Evolutionary conservation across 2,888 invertebrate genomes (phyloP).

Genomic region (Acleris emargana): DNA sequence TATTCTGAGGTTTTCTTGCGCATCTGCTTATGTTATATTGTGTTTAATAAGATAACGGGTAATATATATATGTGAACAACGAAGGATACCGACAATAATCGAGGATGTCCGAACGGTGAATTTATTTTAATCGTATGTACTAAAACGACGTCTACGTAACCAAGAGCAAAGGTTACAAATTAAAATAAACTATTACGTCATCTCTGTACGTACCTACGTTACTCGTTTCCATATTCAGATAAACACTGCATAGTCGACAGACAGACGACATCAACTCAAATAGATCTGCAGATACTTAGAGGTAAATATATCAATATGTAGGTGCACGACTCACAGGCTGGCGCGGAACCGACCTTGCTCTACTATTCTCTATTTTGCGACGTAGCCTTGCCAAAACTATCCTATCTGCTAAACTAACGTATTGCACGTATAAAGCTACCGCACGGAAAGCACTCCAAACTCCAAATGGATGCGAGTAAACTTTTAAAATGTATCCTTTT

Average conservation of each 20-base stretch:
- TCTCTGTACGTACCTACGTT: neutral
- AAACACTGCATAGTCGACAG: neutral
- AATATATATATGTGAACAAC: too few relatives aligned
- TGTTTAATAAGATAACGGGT: too few relatives aligned
- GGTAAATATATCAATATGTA: conserved; percentile 36
- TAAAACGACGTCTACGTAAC: too few relatives aligned
- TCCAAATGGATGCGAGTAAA: too few relatives aligned
- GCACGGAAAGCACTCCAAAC: neutral
- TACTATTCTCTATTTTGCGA: conserved; percentile 46
- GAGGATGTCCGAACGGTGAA: too few relatives aligned
- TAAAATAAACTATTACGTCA: too few relatives aligned
- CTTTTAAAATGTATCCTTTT: too few relatives aligned
- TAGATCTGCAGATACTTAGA: conserved; percentile 27
- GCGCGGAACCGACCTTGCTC: conserved; percentile 53
- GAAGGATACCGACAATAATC: too few relatives aligned
- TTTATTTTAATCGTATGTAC: too few relatives aligned
- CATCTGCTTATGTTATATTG: too few relatives aligned
- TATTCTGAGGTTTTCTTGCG: too few relatives aligned
- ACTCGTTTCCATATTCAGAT: conserved; percentile 8
- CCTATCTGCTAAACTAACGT: conserved; percentile 13
- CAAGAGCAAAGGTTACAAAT: too few relatives aligned
- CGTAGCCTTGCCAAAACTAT: conserved; percentile 55
- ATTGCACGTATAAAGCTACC: conserved; percentile 14
- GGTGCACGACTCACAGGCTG: conserved; percentile 45
- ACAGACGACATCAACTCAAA: conserved; percentile 22